A percentile compares a stretch with the other conserved stretches of the same genome.
phyloP scores from a whole-genome alignment of 2,797 vertebrate genomes.

The Myotis findleyi region DNA sequence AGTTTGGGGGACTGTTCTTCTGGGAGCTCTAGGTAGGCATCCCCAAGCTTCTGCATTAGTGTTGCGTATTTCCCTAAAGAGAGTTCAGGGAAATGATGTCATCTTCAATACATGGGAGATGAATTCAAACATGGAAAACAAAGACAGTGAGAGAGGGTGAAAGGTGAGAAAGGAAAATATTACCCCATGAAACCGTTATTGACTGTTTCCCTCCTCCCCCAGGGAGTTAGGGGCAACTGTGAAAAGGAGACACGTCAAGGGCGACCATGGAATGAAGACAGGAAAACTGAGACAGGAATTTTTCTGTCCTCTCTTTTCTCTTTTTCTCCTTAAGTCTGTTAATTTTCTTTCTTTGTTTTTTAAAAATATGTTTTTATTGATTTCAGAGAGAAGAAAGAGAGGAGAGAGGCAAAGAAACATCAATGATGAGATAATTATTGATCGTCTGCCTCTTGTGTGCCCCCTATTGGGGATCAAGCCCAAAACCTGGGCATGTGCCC shows the following conservation, averaged over 20 bases:
- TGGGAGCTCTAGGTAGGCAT: not conserved
- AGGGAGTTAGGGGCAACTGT: not conserved
- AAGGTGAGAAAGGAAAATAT: not conserved
- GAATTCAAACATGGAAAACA: not conserved
- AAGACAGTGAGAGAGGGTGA: not conserved
- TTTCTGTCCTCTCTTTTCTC: not conserved
- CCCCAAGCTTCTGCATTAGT: not conserved
- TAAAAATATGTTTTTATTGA: too few relatives aligned
- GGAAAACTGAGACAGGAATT: not conserved
- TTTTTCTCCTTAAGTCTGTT: not conserved
- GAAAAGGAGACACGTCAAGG: not conserved
- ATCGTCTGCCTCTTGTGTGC: too few relatives aligned
- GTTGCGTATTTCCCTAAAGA: not conserved
- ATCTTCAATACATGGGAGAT: not conserved
- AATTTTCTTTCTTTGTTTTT: not conserved
- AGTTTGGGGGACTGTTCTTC: not conserved
- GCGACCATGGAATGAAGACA: too few relatives aligned
- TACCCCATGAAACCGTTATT: not conserved
- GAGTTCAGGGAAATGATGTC: not conserved
- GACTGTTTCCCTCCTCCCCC: fast-evolving
- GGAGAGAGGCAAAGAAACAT: too few relatives aligned
- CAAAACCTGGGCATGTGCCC: too few relatives aligned
- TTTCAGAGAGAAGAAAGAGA: too few relatives aligned
- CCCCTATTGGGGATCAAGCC: too few relatives aligned
- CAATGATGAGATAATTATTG: too few relatives aligned